These are phyloP conservation scores for Loripinus fragilis DNA, from an alignment of 2,888 invertebrate species.

Conservation along the genomic window DNA sequence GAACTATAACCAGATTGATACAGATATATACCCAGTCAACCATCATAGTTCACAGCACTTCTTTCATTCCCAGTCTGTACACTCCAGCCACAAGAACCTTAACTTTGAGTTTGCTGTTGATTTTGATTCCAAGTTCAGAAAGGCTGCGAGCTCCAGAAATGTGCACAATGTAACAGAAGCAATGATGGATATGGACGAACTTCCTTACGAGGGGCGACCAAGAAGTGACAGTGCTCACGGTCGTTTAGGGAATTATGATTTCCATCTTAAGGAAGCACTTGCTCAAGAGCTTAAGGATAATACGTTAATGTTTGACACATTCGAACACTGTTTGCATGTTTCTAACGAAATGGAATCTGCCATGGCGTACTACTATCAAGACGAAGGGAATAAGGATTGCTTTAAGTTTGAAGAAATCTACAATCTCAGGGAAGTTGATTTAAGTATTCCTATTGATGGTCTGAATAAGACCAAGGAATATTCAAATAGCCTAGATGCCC, in stretches of 20 bases:
- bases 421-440: conserved; percentile 44
- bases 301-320: conserved; percentile 70
- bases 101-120: conserved; percentile 82
- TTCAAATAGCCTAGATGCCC: neutral
- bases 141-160: neutral
- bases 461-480: neutral
- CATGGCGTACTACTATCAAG: conserved; percentile 76
- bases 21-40: conserved; percentile 33
- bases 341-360: conserved; percentile 77
- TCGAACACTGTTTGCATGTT: conserved; percentile 76
- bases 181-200: conserved; percentile 47
- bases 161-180: conserved; percentile 26
- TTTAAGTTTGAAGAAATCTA: conserved; percentile 67
- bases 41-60: neutral
- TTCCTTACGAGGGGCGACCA: conserved; percentile 32
- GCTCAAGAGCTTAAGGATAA: conserved; percentile 17
- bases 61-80: conserved; percentile 18
- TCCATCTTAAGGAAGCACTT: neutral
- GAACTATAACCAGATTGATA: conserved; percentile 64
- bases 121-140: conserved; percentile 55
- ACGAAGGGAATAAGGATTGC: conserved; percentile 57
- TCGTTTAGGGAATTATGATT: conserved; percentile 9
- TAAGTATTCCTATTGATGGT: neutral
- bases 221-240: conserved; percentile 39
- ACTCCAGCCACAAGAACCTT: conserved; percentile 64